These are phyloP conservation scores for Trinectes maculatus DNA, from an alignment of 2,113 vertebrate genomes.

Conservation along the genomic window DNA sequence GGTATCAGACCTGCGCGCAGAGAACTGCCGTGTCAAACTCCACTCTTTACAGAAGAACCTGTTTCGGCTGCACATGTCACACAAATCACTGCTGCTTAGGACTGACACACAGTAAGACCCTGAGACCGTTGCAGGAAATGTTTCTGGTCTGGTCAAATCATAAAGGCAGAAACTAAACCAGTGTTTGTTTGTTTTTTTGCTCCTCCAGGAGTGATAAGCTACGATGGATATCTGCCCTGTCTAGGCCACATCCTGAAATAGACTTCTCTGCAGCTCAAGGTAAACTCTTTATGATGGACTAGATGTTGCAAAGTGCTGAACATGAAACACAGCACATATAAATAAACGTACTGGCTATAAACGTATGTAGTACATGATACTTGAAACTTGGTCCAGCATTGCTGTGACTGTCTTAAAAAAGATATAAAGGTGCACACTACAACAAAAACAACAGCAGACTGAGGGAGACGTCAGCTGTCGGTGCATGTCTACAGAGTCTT, in stretches of 20 bases:
- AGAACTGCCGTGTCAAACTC: slow-evolving; percentile 93
- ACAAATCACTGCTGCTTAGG: slow-evolving; percentile 85
- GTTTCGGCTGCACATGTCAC: slow-evolving; percentile 87
- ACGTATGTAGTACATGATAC: too few relatives aligned
- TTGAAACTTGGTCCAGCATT: too few relatives aligned
- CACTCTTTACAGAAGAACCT: slow-evolving; percentile 92
- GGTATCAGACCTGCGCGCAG: slow-evolving; percentile 86
- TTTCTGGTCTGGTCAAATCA: background rate
- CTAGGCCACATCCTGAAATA: slow-evolving; percentile 80
- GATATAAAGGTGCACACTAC: background rate
- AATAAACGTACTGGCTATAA: too few relatives aligned
- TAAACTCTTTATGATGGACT: slow-evolving; percentile 34
- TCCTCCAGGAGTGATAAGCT: slow-evolving; percentile 90
- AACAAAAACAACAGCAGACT: background rate
- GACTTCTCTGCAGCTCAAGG: slow-evolving; percentile 82
- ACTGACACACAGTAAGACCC: slow-evolving; percentile 91
- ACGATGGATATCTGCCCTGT: slow-evolving; percentile 94
- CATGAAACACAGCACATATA: too few relatives aligned
- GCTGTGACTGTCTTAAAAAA: too few relatives aligned
- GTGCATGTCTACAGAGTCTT: background rate
- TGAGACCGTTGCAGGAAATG: background rate
- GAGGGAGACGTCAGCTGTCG: background rate
- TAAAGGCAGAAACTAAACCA: background rate
- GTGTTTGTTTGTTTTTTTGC: slow-evolving; percentile 4
- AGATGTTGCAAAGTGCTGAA: background rate